phyloP scores from a whole-genome alignment of 2,113 vertebrate genomes.

The Plotosus lineatus region DNA sequence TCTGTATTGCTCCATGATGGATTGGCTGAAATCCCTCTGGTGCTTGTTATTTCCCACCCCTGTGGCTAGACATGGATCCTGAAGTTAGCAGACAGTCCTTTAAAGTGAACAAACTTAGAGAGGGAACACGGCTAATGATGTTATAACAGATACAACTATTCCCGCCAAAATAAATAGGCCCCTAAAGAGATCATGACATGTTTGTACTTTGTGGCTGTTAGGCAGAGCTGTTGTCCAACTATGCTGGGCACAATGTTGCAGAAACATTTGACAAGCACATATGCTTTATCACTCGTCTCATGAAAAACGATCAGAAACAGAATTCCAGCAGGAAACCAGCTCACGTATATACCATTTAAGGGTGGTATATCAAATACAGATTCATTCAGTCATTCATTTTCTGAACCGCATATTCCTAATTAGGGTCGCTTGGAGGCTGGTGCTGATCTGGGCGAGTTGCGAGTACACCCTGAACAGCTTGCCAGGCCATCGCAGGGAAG shows the following conservation, averaged over 20 bases:
- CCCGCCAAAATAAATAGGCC: slow-evolving; percentile 47
- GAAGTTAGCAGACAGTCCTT: slow-evolving; percentile 57
- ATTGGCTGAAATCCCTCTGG: slow-evolving; percentile 72
- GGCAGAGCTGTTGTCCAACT: background rate
- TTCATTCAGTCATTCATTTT: slow-evolving; percentile 6
- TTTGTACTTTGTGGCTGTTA: slow-evolving; percentile 38
- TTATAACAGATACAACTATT: slow-evolving; percentile 47
- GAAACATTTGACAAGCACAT: slow-evolving; percentile 8
- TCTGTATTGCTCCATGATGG: slow-evolving; percentile 47
- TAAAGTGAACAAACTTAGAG: slow-evolving; percentile 52
- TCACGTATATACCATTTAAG: background rate
- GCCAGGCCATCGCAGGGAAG: too few species aligned
- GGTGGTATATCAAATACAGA: background rate
- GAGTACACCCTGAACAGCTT: too few species aligned
- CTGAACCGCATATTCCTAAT: too few species aligned
- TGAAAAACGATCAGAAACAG: background rate
- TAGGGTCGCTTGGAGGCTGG: too few species aligned
- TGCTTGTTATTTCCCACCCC: slow-evolving; percentile 82
- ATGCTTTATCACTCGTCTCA: background rate
- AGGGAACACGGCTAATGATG: slow-evolving; percentile 58
- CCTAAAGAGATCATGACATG: slow-evolving; percentile 47
- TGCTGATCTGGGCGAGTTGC: too few species aligned
- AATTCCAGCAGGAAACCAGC: background rate
- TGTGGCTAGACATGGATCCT: slow-evolving; percentile 65
- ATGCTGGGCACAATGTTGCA: background rate